Percentiles rank a stretch among this genome's conserved stretches.
Conservation (phyloP, 2,113 vertebrate genomes). For the Anoura caudifer region DNA sequence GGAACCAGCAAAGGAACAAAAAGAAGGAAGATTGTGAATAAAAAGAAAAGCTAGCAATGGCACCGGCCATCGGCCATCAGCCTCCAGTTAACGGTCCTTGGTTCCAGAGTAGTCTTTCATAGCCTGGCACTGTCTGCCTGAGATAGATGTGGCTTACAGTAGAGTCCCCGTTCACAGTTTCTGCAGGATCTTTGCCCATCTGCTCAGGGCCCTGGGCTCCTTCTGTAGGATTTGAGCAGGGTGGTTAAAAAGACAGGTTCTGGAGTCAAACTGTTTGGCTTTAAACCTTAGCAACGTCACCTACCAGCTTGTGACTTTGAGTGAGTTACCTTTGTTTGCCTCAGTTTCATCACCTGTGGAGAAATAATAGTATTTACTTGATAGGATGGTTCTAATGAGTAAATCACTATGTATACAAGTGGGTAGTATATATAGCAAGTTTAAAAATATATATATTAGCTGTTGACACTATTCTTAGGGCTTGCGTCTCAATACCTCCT, state of each 20-base stretch:
- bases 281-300: background rate
- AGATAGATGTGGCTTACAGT: background rate
- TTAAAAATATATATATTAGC: background rate
- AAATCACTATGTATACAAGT: background rate
- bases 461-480: background rate
- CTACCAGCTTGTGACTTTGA: background rate
- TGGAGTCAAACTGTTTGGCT: background rate
- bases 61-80: background rate
- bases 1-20: background rate
- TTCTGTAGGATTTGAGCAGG: background rate
- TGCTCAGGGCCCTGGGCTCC: background rate
- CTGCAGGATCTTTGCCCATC: background rate
- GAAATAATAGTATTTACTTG: background rate
- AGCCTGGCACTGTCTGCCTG: background rate
- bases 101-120: background rate
- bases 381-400: background rate
- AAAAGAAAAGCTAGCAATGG: background rate
- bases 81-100: background rate
- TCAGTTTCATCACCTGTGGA: background rate
- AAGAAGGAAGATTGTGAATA: background rate
- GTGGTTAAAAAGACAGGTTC: background rate
- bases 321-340: background rate
- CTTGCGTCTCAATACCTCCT: background rate
- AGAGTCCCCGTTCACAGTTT: background rate
- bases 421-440: background rate